Evolutionary conservation across 1,140 invertebrate species (phyloP), one percentile per base, ranked within the genome.

Genomic region (Andrena cerasifolii): DNA sequence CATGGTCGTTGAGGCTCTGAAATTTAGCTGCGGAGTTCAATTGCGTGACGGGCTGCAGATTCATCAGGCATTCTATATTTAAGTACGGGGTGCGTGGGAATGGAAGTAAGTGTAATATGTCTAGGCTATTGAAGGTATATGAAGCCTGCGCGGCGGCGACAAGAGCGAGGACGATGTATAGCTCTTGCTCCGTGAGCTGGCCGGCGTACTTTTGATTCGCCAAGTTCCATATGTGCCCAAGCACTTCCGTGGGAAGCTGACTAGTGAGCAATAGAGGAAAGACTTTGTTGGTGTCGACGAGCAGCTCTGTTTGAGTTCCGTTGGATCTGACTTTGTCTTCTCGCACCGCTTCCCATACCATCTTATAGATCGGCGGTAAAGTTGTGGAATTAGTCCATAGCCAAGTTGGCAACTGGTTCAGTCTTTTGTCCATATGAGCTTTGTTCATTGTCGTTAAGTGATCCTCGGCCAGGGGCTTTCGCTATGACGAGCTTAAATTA

Each of bases 201-300:
- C 95, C 95, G 21, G 94, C 93, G 33, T 93, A 93, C 33, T 93
- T 94, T 75, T 93, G 91, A 88, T 95, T 95, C 2, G 94, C 94
- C 78, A 95, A 84, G 45, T 93, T 93, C 95, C 95, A 96, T 58
- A 96, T 94, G 68, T 94, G 93, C 18, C 95, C 95, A 3, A 96
- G 90, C 24, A 93, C 89, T 80, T 95, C 93, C 2, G 94, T 94
- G 0, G 94, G 89, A 36, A 96, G 84, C 51, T 94, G 93, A 89
- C 94, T 95, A 16, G 94, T 93, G 45, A 95, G 87, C n/a, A 96
- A 88, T 8, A 95, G 86, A 14, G 94, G 93, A 82, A 95, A 95
- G 1, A 95, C 90, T 80, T 94, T 92, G 47, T 94, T 93, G 12
- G 95, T 95, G 68, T 95, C 93, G 40, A 95, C 94, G 5, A 93